Evolutionary conservation across 2,797 vertebrate genomes (phyloP), one percentile per base, ranked within the genome.

Genomic region (Cryptoblepharus egeriae): DNA sequence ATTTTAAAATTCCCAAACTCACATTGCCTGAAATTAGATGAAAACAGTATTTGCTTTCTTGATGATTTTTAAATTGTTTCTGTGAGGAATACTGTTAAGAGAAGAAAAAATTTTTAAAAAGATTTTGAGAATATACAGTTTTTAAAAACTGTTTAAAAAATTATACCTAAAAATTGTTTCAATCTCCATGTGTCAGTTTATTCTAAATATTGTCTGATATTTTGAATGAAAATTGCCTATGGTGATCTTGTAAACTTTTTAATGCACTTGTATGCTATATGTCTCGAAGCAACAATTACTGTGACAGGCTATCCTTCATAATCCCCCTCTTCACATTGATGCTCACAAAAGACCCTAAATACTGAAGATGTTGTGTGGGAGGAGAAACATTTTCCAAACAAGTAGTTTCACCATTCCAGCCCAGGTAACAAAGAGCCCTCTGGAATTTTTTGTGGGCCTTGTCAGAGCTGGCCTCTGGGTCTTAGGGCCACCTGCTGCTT

Each of bases 341-440:
- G 81, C 91, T 90, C 93, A 96, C 96, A 96, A 96, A 96, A 94
- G 96, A 83, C 92, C 88, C 93, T 92, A 95, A 96, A 96, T 95
- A 93, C 95, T 92, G 95, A 95, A 96, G 96, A 96, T 96, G 96
- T 95, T 94, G 87, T 89, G 91, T 93, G 94, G 96, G 96, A 95
- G 95, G 96, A 95, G 95, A 95, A 96, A 96, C 96, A 96, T 94
- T 96, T 96, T 94, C 93, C 93, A 95, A 96, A 96, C 95, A 95
- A 96, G 94, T 90, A 91, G 93, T 92, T 95, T 93, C 93, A 95
- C 93, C 94, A 92, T 93, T 92, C 94, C 84, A 94, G 92, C 91
- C 94, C 96, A 96, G 96, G 96, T 97, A 94, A 96, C 96, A 97
- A 96, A 97, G 93, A 90, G 68, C 90, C 83, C 86, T 91, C 92